These are phyloP conservation scores for Epinotia ramella DNA, from an alignment of 2,888 invertebrate genomes.

Conservation along the genomic window DNA sequence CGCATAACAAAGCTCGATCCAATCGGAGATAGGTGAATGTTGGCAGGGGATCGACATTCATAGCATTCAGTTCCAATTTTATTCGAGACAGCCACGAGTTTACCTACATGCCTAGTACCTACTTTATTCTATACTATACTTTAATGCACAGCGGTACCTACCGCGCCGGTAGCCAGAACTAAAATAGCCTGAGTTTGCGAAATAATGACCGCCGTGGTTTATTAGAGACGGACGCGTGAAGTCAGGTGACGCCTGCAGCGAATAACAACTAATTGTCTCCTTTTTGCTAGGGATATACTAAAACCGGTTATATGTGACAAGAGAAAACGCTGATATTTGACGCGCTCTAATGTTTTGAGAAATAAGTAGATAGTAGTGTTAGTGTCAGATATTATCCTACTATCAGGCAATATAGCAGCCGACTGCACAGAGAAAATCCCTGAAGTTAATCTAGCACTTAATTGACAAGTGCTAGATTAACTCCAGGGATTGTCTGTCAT, in stretches of 20 bases:
- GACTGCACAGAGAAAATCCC: too few species aligned
- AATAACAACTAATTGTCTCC: constrained; percentile 36
- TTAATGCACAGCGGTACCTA: constrained; percentile 48
- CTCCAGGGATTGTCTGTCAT: too few species aligned
- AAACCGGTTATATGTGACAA: not conserved
- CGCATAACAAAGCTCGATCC: constrained; percentile 42
- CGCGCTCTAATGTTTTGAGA: not conserved
- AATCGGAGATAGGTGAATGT: constrained; percentile 54
- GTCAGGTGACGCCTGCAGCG: constrained; percentile 57
- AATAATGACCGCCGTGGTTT: constrained; percentile 59
- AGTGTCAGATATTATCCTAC: not conserved
- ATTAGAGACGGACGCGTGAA: constrained; percentile 52
- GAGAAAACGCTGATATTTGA: not conserved
- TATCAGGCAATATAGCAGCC: too few species aligned
- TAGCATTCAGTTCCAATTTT: constrained; percentile 68
- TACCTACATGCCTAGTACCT: constrained; percentile 36
- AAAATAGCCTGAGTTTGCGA: constrained; percentile 76
- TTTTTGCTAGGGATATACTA: not conserved
- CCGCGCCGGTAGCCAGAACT: constrained; percentile 68
- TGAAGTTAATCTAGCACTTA: too few species aligned
- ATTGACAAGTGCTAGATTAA: too few species aligned
- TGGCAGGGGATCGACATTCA: constrained; percentile 63
- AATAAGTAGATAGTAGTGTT: not conserved
- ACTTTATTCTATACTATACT: constrained; percentile 40
- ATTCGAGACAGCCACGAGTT: constrained; percentile 55